Percentiles rank a stretch among this genome's conserved stretches.
Conservation (phyloP, 2,888 invertebrate genomes). For the Pseudococcus longispinus region DNA sequence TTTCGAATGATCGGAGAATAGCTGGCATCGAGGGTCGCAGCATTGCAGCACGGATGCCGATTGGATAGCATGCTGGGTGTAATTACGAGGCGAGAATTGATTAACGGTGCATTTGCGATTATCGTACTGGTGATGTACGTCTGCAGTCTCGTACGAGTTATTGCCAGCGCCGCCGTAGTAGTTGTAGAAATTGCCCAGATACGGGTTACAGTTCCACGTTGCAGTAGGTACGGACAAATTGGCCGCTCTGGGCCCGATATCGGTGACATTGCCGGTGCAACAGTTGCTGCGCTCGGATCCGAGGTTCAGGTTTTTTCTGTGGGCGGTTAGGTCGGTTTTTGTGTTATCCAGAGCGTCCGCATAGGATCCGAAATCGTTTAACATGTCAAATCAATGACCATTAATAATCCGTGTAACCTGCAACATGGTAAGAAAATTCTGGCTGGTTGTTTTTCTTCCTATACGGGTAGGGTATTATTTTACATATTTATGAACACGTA, state of each 20-base stretch:
- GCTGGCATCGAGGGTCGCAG: conserved; percentile 53
- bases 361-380: conserved; percentile 50
- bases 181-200: conserved; percentile 52
- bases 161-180: conserved; percentile 25
- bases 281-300: neutral
- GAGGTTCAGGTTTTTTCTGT: neutral
- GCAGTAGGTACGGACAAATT: conserved; percentile 1
- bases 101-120: conserved; percentile 45
- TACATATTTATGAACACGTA: too few species aligned
- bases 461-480: too few species aligned
- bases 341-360: conserved; percentile 1
- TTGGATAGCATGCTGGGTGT: neutral
- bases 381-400: conserved; percentile 45
- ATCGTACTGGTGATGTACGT: conserved; percentile 43
- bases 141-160: neutral
- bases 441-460: neutral
- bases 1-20: conserved; percentile 45
- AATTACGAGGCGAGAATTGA: conserved; percentile 17
- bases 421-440: conserved; percentile 6
- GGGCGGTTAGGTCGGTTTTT: conserved; percentile 20
- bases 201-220: conserved; percentile 54
- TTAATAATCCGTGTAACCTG: conserved; percentile 29
- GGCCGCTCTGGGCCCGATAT: neutral
- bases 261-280: neutral
- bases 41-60: conserved; percentile 48